Evolutionary conservation across 2,888 invertebrate species (phyloP), one percentile per base, ranked within the genome.

Genomic region (Liposcelis brunnea): DNA sequence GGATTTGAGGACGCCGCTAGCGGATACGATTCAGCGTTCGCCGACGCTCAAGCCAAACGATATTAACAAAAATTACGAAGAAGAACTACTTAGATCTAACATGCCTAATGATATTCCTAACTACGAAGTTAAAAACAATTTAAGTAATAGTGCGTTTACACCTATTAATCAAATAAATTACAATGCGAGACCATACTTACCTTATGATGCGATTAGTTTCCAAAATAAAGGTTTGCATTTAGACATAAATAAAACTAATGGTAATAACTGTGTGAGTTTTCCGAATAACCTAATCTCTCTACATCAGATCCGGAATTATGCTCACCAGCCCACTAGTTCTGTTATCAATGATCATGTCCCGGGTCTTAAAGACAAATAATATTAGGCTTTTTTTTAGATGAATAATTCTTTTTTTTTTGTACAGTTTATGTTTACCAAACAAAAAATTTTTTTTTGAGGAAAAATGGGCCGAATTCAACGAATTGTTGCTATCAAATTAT

Each of bases 241-340:
- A 19, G 40, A 40, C 40, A 19, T 40, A n/a, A 40, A 40, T 21
- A 40, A 40, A 40, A 40, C 40, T 12, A 59, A 60, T 52, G 60
- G 61, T 65, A 75, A 58, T 54, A 64, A 56, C 50, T 68, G 49
- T 52, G 19, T 46, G 53, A 68, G 71, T 43, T 90, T 91, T 65
- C 90, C 90, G 49, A 90, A 90, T 63, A 90, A 91, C 65, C 71
- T 91, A 66, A 91, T 91, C 65, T 89, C 91, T 55, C 72, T 94
- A 54, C 93, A 94, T 66, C 93, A 94, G 69, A 94, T 94, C 59
- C 76, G 93, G 64, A 93, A 93, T 66, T 94, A 91, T 66, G 87
- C 89, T 51, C 89, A 89, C 62, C 90, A 90, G 61, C 90, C 90
- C 49, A 78, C 83, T 52, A 71, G 75, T 33, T 50, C 54, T 46